Evolutionary conservation across 2,888 invertebrate species (phyloP).

Genomic region (Agrochola circellaris): DNA sequence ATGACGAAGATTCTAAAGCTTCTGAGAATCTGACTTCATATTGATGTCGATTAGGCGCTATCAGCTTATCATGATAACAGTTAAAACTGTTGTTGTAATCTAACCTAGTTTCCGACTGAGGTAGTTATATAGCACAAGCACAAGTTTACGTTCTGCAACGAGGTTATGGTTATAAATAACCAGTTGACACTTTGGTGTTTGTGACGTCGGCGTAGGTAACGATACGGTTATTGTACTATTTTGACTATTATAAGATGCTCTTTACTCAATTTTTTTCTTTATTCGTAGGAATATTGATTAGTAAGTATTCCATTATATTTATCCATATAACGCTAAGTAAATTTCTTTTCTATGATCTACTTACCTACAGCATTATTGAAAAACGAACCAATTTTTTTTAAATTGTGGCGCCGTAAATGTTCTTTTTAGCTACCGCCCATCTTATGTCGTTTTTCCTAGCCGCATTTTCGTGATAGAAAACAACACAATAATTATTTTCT

Average conservation of each 20-base stretch:
- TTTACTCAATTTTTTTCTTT: neutral
- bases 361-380: neutral
- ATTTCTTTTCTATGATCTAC: neutral
- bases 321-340: neutral
- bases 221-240: too few species aligned
- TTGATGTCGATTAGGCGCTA: conserved; percentile 72
- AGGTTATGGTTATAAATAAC: conserved; percentile 77
- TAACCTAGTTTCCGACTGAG: conserved; percentile 82
- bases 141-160: conserved; percentile 72
- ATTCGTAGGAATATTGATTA: neutral
- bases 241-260: neutral
- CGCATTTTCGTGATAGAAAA: neutral
- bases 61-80: conserved; percentile 85
- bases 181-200: conserved; percentile 80
- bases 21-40: conserved; percentile 74
- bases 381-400: neutral
- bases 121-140: conserved; percentile 59
- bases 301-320: neutral
- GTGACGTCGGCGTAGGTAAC: conserved; percentile 26
- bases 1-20: conserved; percentile 59
- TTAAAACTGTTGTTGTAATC: conserved; percentile 72
- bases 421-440: neutral
- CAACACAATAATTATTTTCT: neutral
- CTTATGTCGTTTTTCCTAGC: neutral
- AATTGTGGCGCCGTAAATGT: neutral